These are phyloP conservation scores for Cladopsammia gracilis DNA, from an alignment of 64 coral and sea anemone genomes.

Conservation along the genomic window DNA sequence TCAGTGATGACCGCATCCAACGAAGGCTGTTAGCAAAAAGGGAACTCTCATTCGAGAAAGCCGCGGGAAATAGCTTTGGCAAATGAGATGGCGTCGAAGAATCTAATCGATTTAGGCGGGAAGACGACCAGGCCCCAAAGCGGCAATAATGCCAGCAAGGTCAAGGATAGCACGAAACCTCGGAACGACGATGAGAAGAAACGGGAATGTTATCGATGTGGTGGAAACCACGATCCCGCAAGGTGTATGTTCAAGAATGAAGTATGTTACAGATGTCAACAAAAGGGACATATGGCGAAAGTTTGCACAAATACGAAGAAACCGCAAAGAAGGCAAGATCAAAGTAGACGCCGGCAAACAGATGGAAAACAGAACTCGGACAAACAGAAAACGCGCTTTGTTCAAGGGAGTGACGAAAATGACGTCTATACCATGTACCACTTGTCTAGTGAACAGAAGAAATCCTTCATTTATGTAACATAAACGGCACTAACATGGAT, in stretches of 20 bases:
- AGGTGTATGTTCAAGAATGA: slow-evolving; percentile 49
- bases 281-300: slow-evolving; percentile 56
- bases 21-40: slow-evolving; percentile 12
- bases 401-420: background rate
- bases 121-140: background rate
- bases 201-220: slow-evolving; percentile 41
- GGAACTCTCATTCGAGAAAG: slow-evolving; percentile 35
- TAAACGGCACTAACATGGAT: too few relatives aligned
- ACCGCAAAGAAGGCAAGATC: background rate
- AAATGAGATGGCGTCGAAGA: slow-evolving; percentile 38
- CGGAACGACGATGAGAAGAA: background rate
- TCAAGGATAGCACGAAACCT: background rate
- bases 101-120: slow-evolving; percentile 11
- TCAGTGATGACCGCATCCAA: slow-evolving; percentile 30
- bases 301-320: slow-evolving; percentile 6
- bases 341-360: background rate
- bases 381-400: background rate
- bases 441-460: slow-evolving; percentile 25
- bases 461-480: slow-evolving; percentile 1
- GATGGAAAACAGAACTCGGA: slow-evolving; percentile 7
- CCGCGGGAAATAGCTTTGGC: slow-evolving; percentile 49
- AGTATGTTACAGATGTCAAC: slow-evolving; percentile 65
- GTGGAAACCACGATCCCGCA: slow-evolving; percentile 53
- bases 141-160: background rate
- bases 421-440: slow-evolving; percentile 66